These are phyloP conservation scores for Rhinoptilus africanus DNA, from an alignment of 2,113 vertebrate genomes.

Conservation along the genomic window DNA sequence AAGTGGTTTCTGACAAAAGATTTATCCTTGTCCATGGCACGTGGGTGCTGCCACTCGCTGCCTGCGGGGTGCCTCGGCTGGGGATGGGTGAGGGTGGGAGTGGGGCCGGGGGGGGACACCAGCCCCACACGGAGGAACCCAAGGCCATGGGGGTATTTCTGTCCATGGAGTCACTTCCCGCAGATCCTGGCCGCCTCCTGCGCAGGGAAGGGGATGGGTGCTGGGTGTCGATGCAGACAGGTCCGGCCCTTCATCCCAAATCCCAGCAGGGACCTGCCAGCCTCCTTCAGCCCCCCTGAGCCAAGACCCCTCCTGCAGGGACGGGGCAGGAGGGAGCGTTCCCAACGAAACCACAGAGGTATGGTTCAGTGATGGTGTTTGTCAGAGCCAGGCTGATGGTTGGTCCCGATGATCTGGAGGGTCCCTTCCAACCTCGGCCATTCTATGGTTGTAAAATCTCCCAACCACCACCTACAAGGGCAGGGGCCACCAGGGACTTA, in stretches of 20 bases:
- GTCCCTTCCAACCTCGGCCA: too few species aligned
- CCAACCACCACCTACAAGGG: background rate
- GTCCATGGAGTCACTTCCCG: background rate
- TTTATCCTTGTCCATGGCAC: too few species aligned
- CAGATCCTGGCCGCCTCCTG: background rate
- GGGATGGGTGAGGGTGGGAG: background rate
- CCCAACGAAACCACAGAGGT: background rate
- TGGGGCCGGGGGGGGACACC: background rate
- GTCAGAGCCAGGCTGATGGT: too few species aligned
- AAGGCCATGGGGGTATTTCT: background rate
- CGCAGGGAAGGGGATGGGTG: background rate
- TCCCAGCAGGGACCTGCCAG: background rate
- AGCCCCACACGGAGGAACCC: fast-evolving
- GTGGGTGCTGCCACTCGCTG: background rate
- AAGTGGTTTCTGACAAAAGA: background rate
- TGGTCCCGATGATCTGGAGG: too few species aligned
- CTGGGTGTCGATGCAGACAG: background rate
- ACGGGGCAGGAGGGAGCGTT: background rate
- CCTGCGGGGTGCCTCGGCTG: background rate
- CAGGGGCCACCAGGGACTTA: background rate
- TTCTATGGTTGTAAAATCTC: background rate
- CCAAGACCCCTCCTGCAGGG: background rate
- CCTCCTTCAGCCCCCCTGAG: background rate
- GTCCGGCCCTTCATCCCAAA: background rate
- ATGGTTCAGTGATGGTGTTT: too few species aligned